A percentile compares a stretch with the other conserved stretches of the same genome.
Evolutionary conservation across 2,888 invertebrate genomes (phyloP).

Genomic region (Polydrusus pterygomalis): DNA sequence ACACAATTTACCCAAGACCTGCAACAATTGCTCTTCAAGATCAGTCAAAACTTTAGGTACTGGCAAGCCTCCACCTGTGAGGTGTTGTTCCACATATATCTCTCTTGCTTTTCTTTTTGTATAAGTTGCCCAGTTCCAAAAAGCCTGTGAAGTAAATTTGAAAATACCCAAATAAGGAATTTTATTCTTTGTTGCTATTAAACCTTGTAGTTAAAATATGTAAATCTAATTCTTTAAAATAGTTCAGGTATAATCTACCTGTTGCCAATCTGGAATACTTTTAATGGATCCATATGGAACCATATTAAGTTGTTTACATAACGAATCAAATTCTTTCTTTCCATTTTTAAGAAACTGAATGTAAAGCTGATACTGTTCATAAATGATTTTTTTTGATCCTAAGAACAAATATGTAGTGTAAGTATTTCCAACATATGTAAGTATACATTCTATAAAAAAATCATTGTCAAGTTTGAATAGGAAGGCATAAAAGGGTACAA

Average conservation of each 20-base stretch:
- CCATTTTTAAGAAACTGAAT: background rate
- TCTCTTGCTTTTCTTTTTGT: slow-evolving; percentile 2
- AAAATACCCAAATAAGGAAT: background rate
- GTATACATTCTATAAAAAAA: too few species aligned
- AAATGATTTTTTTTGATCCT: background rate
- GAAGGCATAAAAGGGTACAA: background rate
- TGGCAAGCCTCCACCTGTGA: slow-evolving; percentile 2
- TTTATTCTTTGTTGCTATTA: background rate
- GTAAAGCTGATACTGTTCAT: slow-evolving; percentile 1
- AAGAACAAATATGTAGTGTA: background rate
- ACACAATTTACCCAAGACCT: slow-evolving; percentile 3
- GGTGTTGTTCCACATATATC: background rate
- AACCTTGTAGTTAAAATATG: background rate
- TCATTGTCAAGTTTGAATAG: background rate
- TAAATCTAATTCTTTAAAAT: background rate
- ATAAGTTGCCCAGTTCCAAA: background rate
- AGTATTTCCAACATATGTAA: background rate
- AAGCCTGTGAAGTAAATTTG: background rate
- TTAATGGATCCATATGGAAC: slow-evolving; percentile 1
- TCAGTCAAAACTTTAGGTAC: slow-evolving; percentile 6
- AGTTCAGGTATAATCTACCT: background rate
- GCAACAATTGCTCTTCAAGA: too few species aligned
- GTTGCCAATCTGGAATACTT: background rate
- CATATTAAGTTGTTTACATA: slow-evolving; percentile 1
- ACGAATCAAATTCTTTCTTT: background rate